Conservation (phyloP, 2,888 invertebrate genomes). For the Yponomeuta evonymella region DNA sequence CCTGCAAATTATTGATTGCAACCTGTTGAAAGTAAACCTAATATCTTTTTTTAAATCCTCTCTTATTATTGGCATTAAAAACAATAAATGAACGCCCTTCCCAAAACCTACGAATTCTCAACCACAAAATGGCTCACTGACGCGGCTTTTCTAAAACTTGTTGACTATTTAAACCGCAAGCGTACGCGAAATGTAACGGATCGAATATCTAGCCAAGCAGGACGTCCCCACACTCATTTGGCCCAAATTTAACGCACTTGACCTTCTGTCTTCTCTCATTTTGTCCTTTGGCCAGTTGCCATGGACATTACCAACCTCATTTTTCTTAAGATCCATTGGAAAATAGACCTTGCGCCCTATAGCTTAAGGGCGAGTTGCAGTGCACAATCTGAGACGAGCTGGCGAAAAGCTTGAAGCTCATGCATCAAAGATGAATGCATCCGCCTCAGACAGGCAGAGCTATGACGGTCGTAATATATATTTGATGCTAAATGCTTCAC, state of each 20-base stretch:
- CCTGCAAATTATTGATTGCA: too few relatives aligned
- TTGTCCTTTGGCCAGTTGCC: conserved; percentile 3
- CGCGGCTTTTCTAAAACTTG: too few relatives aligned
- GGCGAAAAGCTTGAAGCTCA: conserved; percentile 5
- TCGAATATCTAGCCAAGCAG: too few relatives aligned
- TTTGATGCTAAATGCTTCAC: conserved; percentile 6
- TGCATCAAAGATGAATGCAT: conserved; percentile 16
- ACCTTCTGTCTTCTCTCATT: background rate
- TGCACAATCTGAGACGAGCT: too few relatives aligned
- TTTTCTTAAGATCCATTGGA: background rate
- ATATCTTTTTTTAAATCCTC: too few relatives aligned
- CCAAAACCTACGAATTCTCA: too few relatives aligned
- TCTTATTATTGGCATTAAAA: too few relatives aligned
- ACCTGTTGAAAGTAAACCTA: too few relatives aligned
- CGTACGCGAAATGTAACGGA: too few relatives aligned
- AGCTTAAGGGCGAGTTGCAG: background rate
- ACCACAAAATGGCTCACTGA: too few relatives aligned
- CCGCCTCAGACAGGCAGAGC: conserved; percentile 6
- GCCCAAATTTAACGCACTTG: background rate
- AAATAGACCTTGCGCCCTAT: background rate
- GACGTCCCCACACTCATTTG: background rate
- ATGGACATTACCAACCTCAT: background rate
- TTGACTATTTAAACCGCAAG: too few relatives aligned
- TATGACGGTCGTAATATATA: conserved; percentile 7
- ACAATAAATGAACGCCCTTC: too few relatives aligned